Evolutionary conservation across 2,113 vertebrate species (phyloP), one percentile per base, ranked within the genome.

Genomic region (Dipodomys ordii): DNA sequence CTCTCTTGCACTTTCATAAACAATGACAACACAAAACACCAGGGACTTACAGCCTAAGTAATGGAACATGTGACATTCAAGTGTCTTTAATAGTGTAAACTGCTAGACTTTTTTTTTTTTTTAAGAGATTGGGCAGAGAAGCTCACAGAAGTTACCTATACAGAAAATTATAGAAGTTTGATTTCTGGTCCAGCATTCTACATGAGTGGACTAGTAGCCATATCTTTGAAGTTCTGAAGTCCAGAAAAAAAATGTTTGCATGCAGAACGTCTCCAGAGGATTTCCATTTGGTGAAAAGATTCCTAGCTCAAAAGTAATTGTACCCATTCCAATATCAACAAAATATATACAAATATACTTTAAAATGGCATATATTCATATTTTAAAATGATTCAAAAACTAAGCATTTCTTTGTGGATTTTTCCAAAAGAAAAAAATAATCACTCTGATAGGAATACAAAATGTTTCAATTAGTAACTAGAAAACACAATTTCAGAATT

Each of bases 241-340:
- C 12, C 53, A 57, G 53, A 57, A 57, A 16, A 92, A 92, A 81
- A 57, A 3, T 28, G 15, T 46, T 10, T 82, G 6, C 68, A 83
- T 71, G 20, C 35, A 73, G 30, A 72, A 87, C 0, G 76, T 6
- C 67, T 72, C 32, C 22, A 74, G 79, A 95, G 64, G 28, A 23
- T 64, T 60, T 82, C 3, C 23, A 32, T 82, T 67, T 83, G n/a
- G 27, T 74, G 39, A 91, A 92, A 88, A 57, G 69, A 88, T 83
- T 88, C 25, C 74, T 85, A 71, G 39, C 49, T 93, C 72, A 86
- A 91, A 88, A 96, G 79, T 39, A 85, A 87, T 19, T 53, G 5
- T 88, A 69, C 62, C 25, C 78, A 84, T 77, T 57, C 53, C 62
- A 23, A 25, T 64, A 62, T 77, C 57, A 83, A 73, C 65, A 53